Evolutionary conservation across 2,797 vertebrate species (phyloP).

Genomic region (Acomys russatus): DNA sequence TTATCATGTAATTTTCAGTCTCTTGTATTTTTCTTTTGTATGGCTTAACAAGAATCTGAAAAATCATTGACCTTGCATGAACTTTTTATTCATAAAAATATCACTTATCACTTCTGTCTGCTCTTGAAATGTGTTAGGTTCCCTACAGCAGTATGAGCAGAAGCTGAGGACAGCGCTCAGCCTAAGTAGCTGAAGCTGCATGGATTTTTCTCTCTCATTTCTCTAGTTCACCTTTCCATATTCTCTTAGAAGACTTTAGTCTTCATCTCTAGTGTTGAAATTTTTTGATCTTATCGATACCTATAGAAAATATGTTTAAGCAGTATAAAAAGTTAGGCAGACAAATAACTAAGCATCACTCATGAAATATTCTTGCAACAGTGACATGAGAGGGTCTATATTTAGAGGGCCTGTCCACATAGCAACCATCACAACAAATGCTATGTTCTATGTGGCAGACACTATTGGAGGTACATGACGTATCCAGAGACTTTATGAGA

Average conservation of each 20-base stretch:
- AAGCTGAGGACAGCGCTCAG: not conserved
- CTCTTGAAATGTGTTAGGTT: slow-evolving; percentile 47
- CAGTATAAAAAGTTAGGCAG: not conserved
- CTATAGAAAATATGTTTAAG: not conserved
- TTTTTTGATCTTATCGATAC: not conserved
- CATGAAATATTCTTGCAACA: not conserved
- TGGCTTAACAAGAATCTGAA: not conserved
- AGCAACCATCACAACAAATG: not conserved
- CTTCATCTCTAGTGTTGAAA: not conserved
- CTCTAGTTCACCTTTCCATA: not conserved
- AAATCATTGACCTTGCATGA: not conserved
- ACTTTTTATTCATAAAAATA: not conserved
- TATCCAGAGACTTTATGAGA: not conserved
- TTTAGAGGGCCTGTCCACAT: not conserved
- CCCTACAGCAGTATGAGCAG: not conserved
- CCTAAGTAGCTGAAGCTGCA: not conserved
- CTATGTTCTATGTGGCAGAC: not conserved
- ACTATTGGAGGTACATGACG: not conserved
- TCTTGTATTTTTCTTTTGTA: slow-evolving; percentile 36
- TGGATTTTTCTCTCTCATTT: not conserved
- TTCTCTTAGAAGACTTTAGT: not conserved
- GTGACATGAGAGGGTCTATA: not conserved
- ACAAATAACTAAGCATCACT: not conserved
- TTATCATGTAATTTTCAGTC: not conserved
- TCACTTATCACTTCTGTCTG: not conserved